phyloP scores from a whole-genome alignment of 2,797 vertebrate genomes.

The Onychomys arenicola region DNA sequence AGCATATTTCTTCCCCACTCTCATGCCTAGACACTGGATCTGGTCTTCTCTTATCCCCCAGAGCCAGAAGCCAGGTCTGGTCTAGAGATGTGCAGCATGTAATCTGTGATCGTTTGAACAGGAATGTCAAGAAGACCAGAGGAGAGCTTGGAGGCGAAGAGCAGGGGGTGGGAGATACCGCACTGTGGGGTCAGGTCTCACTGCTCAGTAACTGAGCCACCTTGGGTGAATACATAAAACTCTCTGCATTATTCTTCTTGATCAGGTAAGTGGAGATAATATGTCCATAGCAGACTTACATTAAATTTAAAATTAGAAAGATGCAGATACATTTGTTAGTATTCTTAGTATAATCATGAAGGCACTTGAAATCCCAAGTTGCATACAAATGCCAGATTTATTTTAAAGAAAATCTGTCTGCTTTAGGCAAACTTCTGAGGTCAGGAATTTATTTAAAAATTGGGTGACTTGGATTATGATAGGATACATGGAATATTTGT shows the following conservation, averaged over 20 bases:
- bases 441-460: not conserved
- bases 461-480: not conserved
- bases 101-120: not conserved
- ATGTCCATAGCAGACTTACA: not conserved
- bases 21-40: not conserved
- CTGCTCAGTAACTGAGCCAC: not conserved
- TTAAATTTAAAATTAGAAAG: conserved; percentile 11
- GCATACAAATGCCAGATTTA: conserved; percentile 2
- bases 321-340: not conserved
- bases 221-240: not conserved
- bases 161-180: not conserved
- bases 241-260: not conserved
- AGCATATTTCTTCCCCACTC: not conserved
- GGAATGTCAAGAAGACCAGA: not conserved
- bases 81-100: not conserved
- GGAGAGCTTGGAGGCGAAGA: not conserved
- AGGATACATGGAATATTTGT: not conserved
- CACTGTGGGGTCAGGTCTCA: not conserved
- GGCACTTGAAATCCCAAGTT: not conserved
- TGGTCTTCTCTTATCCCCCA: not conserved
- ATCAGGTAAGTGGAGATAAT: not conserved
- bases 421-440: not conserved
- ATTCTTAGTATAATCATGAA: not conserved
- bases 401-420: not conserved
- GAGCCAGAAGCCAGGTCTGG: not conserved